These are phyloP conservation scores for Polydesmus complanatus DNA, from an alignment of 2,888 invertebrate genomes.

Conservation along the genomic window DNA sequence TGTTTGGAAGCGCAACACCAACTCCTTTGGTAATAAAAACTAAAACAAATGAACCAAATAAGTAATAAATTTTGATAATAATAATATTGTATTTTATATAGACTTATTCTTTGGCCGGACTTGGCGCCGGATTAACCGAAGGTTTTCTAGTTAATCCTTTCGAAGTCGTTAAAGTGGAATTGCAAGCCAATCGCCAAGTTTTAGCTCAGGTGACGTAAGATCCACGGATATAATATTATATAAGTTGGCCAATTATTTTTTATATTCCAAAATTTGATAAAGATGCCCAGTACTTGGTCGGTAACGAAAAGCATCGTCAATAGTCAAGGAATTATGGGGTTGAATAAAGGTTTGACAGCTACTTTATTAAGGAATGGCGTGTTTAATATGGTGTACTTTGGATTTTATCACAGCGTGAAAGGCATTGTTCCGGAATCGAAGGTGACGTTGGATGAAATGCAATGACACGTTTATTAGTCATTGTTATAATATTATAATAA, in stretches of 20 bases:
- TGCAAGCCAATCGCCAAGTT: slow-evolving; percentile 26
- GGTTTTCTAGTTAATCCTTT: slow-evolving; percentile 84
- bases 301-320: slow-evolving; percentile 66
- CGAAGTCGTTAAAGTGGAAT: slow-evolving; percentile 83
- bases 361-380: slow-evolving; percentile 78
- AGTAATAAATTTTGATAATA: slow-evolving; percentile 2
- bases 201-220: slow-evolving; percentile 8
- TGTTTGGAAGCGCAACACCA: slow-evolving; percentile 58
- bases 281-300: slow-evolving; percentile 53
- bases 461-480: neutral
- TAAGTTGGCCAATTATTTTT: neutral
- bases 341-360: slow-evolving; percentile 76
- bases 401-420: slow-evolving; percentile 85
- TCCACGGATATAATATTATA: too few relatives aligned
- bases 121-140: slow-evolving; percentile 81
- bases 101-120: slow-evolving; percentile 77
- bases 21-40: slow-evolving; percentile 53
- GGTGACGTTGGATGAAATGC: too few relatives aligned
- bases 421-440: slow-evolving; percentile 37
- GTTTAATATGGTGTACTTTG: slow-evolving; percentile 89
- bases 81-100: slow-evolving; percentile 29
- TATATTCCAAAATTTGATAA: neutral
- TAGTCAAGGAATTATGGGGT: slow-evolving; percentile 66
- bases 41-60: slow-evolving; percentile 10
- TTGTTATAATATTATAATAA: neutral